Evolutionary conservation across 2,888 invertebrate species (phyloP), one percentile per base, ranked within the genome.

Genomic region (Cotesia congregata): DNA sequence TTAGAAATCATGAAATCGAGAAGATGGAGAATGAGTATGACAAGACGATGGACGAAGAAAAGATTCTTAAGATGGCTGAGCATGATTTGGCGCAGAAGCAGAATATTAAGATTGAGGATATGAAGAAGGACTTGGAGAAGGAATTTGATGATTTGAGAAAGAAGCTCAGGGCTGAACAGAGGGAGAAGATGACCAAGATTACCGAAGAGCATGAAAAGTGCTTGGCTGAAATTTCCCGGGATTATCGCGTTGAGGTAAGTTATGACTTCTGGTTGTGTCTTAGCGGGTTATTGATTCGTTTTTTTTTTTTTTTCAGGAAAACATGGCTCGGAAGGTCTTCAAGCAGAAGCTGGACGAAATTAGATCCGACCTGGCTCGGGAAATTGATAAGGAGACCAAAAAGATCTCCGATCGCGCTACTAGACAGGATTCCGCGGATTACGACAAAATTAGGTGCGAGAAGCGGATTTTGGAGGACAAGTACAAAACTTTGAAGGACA

Each of bases 401-500:
- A 89, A 88, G 76, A 86, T 85, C 69, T 83, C 83, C 2, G 88
- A 87, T 6, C 82, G 83, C 0, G 82, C 84, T 1, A 74, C 83
- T 1, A 84, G 86, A 15, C 88, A 89, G 70, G 89, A 89, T 9
- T 87, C 83, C 59, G 83, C 87, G 6, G 90, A 90, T 40, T 93
- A 91, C 82, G 94, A 94, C 83, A 94, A 94, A 85, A 89, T 94
- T 75, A 91, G 93, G 4, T 93, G 93, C 84, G 94, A 94, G 85
- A 94, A 94, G 83, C 90, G 94, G n/a, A 86, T 94, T 65, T 86
- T 95, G 1, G 93, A 94, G 82, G 95, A 95, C 82, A 96, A 96
- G 86, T 96, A 96, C 86, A 91, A 93, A 69, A 94, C 94, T 75
- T 90, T 96, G 72, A 96, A 96, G 88, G 95, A 95, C 85, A 96